Conservation (phyloP, 2,888 invertebrate species). For the Pristionchus arcanus region DNA sequence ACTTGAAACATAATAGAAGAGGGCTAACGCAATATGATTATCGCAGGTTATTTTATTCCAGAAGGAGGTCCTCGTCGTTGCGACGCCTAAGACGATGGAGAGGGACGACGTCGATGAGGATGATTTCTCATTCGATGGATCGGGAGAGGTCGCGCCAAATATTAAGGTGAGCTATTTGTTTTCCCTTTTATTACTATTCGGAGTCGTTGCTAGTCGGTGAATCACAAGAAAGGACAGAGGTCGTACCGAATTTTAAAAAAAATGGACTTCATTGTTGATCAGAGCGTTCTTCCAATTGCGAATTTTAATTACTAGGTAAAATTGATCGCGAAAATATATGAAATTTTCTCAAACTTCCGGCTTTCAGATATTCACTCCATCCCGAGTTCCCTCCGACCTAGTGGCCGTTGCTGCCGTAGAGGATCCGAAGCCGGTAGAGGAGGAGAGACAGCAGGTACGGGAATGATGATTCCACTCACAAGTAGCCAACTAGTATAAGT, state of each 20-base stretch:
- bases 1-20: too few species aligned
- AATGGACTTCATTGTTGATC: too few species aligned
- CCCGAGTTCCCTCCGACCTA: slow-evolving; percentile 8
- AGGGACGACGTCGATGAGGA: slow-evolving; percentile 24
- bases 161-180: background rate
- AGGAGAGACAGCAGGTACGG: background rate
- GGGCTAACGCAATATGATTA: too few species aligned
- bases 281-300: too few species aligned
- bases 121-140: slow-evolving; percentile 47
- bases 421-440: background rate
- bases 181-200: background rate
- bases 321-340: background rate
- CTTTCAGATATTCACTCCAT: background rate
- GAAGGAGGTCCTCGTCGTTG: slow-evolving; percentile 17
- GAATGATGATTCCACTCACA: background rate
- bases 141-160: background rate
- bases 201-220: background rate
- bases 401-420: background rate
- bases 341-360: background rate
- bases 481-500: too few species aligned
- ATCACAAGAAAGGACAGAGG: too few species aligned
- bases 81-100: slow-evolving; percentile 43
- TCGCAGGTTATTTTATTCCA: background rate
- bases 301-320: too few species aligned
- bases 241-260: too few species aligned